These are phyloP conservation scores for Spea bombifrons DNA, from an alignment of 2,113 vertebrate genomes.

Conservation along the genomic window DNA sequence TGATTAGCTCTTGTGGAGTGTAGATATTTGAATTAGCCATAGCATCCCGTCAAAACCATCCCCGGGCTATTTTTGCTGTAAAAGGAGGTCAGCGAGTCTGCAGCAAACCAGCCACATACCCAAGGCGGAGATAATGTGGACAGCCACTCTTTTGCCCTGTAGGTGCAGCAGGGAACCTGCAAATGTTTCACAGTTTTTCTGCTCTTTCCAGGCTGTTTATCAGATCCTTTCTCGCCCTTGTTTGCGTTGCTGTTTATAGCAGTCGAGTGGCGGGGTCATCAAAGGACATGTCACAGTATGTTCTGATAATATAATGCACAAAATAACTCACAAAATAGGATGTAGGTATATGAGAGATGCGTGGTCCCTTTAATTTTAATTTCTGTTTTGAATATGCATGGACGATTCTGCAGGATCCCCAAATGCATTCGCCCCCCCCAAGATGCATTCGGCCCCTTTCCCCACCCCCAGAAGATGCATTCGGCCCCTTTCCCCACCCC, in stretches of 20 bases:
- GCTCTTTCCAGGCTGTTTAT: neutral
- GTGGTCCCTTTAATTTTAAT: no score
- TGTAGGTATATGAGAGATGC: neutral
- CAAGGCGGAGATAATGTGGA: neutral
- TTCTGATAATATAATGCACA: slow-evolving; percentile 22
- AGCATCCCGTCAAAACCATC: slow-evolving; percentile 2
- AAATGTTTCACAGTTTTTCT: slow-evolving; percentile 9
- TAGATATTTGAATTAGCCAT: neutral
- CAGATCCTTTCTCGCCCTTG: neutral
- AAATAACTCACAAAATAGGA: neutral
- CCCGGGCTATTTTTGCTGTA: slow-evolving; percentile 12
- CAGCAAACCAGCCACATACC: slow-evolving; percentile 9
- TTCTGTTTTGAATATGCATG: no score
- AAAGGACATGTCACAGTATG: slow-evolving; percentile 2
- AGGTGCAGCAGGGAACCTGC: neutral
- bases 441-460: no score
- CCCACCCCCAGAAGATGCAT: no score
- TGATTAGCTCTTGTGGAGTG: slow-evolving; percentile 6
- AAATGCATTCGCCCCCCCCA: no score
- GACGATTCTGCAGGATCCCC: no score
- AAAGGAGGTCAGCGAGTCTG: slow-evolving; percentile 28
- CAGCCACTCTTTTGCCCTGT: neutral
- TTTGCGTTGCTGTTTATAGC: neutral
- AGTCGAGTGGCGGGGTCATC: neutral
- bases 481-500: no score